These are phyloP conservation scores for Drosophila repleta DNA, from an alignment of 1,140 invertebrate genomes.

Conservation along the genomic window DNA sequence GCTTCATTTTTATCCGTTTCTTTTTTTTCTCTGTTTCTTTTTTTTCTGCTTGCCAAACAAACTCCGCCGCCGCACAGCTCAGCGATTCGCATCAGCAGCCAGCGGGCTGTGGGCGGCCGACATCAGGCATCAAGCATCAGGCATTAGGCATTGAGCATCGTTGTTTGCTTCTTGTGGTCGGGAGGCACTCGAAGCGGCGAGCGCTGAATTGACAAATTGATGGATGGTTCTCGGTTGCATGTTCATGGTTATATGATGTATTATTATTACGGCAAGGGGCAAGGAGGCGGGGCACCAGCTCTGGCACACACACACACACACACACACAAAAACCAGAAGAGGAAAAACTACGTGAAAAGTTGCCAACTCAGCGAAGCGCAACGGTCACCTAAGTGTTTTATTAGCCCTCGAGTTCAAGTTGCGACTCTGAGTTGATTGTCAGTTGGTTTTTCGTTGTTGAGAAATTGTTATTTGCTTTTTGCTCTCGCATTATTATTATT, in stretches of 20 bases:
- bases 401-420: conserved; percentile 64
- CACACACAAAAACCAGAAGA: not conserved
- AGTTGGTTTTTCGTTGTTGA: conserved; percentile 38
- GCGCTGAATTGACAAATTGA: conserved; percentile 80
- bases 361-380: conserved; percentile 50
- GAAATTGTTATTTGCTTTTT: conserved; percentile 17
- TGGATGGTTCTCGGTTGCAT: conserved; percentile 60
- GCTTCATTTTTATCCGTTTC: conserved; percentile 3
- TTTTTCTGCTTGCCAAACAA: not conserved
- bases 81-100: conserved; percentile 4
- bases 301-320: conserved; percentile 4
- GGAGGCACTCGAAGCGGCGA: conserved; percentile 55
- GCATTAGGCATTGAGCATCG: conserved; percentile 3
- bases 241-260: conserved; percentile 69
- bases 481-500: not conserved
- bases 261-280: conserved; percentile 59
- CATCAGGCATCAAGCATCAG: not conserved
- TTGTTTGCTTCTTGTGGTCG: conserved; percentile 21
- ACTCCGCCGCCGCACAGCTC: not conserved
- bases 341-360: conserved; percentile 46
- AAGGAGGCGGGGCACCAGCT: conserved; percentile 2
- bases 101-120: not conserved
- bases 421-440: conserved; percentile 63
- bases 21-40: not conserved
- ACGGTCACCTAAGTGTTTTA: conserved; percentile 71